phyloP scores from a whole-genome alignment of 2,113 vertebrate genomes.

The Henicopernis longicauda region DNA sequence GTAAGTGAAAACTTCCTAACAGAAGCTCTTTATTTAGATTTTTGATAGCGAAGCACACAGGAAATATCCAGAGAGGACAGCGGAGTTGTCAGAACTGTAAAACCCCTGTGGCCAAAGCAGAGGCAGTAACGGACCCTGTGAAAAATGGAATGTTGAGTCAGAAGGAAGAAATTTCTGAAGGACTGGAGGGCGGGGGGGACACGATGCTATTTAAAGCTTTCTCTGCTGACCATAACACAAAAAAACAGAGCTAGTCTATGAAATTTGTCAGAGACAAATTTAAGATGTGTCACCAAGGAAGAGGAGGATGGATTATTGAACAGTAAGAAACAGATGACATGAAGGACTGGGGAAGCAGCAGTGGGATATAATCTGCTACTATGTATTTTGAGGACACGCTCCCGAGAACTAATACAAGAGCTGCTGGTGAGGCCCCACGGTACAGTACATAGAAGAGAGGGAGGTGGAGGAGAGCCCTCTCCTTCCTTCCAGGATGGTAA shows the following conservation, averaged over 20 bases:
- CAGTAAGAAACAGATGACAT: neutral
- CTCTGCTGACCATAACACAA: neutral
- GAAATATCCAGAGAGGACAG: neutral
- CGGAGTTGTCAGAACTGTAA: neutral
- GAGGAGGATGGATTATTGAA: neutral
- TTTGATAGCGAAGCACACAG: neutral
- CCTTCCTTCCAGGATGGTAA: neutral
- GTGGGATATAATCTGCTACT: neutral
- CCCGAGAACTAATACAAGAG: accelerated
- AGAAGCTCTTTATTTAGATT: neutral
- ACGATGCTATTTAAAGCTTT: neutral
- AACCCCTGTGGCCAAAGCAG: neutral
- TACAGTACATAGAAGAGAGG: accelerated
- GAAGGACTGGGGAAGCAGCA: neutral
- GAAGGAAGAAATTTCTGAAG: neutral
- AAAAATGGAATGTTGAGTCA: neutral
- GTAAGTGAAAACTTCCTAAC: neutral
- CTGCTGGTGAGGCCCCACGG: neutral
- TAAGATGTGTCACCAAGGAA: neutral
- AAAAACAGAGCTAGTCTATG: neutral
- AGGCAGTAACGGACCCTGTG: neutral
- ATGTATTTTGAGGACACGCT: accelerated
- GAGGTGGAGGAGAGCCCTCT: neutral
- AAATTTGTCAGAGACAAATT: neutral
- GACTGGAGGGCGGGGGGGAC: too few relatives aligned